These are phyloP conservation scores for Phragmatobia fuliginosa DNA, from an alignment of 2,888 invertebrate species.

Conservation along the genomic window DNA sequence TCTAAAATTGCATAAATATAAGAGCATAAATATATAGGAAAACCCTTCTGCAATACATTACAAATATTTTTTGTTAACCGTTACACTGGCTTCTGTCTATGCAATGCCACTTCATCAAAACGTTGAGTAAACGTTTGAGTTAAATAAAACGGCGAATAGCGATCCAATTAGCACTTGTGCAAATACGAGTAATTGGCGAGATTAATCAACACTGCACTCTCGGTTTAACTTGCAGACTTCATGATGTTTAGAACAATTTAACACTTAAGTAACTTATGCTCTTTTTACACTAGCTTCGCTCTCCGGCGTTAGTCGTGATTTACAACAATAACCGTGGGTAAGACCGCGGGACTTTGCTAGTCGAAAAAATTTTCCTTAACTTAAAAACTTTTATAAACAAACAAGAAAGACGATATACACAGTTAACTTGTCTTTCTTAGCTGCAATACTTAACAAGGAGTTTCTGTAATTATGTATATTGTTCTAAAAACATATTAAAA, in stretches of 20 bases:
- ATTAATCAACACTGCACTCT: conserved; percentile 62
- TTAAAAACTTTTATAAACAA: not conserved
- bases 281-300: no score
- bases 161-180: conserved; percentile 74
- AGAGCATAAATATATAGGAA: not conserved
- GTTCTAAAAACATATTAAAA: no score
- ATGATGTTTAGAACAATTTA: conserved; percentile 4
- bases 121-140: conserved; percentile 38
- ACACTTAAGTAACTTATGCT: no score
- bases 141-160: conserved; percentile 56
- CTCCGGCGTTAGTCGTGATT: no score
- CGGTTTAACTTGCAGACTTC: not conserved
- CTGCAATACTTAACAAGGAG: no score
- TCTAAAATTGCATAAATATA: not conserved
- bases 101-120: conserved; percentile 34
- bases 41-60: not conserved
- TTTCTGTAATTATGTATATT: not conserved
- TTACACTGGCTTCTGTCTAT: not conserved
- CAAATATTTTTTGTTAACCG: not conserved
- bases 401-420: no score
- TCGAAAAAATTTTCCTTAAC: not conserved
- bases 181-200: conserved; percentile 76
- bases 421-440: no score
- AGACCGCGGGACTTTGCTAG: no score
- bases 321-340: no score